Evolutionary conservation across 2,113 vertebrate genomes (phyloP), one percentile per base, ranked within the genome.

Genomic region (Urocitellus parryii): DNA sequence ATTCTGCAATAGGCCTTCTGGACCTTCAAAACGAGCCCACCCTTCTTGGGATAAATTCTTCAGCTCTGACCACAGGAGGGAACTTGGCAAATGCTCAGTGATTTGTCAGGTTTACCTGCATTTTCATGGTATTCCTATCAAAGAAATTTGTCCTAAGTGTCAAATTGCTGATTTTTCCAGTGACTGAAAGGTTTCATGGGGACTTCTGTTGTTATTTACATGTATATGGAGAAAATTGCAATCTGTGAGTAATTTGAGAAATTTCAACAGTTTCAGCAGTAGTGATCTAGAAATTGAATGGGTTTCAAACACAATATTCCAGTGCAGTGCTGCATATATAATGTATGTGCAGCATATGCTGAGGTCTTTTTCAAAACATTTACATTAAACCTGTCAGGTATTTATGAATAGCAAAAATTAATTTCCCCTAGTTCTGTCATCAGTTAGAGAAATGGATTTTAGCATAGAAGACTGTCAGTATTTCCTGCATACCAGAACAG

Each of bases 391-490:
- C 97, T 98, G 98, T 98, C 99, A 99, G 98, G 93, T 99, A 98
- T 99, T 99, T 99, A 98, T 99, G 98, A 99, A 99, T 98, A 98
- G 98, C 98, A 98, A 98, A 99, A 99, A 98, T 98, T 99, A 99
- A 99, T 99, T 99, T 99, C 88, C 98, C 96, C 95, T 76, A 88
- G 97, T 98, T 98, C 98, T 99, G 98, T 98, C 98, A 98, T 99
- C 98, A 98, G 98, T 98, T 97, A 97, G 97, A 98, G 96, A 98
- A 99, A 98, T 98, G 98, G 97, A 98, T 99, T 99, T 98, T 95
- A 98, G 98, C 98, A 97, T 61, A 97, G 98, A 98, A 97, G 97
- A 98, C 97, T 98, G 98, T 98, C 98, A 98, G 95, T 98, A 97
- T 98, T 99, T 98, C 94, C 97, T 97, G 98, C 98, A 97, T 98